Evolutionary conservation across 2,888 invertebrate species (phyloP), one percentile per base, ranked within the genome.

Genomic region (Abscondita cerata): DNA sequence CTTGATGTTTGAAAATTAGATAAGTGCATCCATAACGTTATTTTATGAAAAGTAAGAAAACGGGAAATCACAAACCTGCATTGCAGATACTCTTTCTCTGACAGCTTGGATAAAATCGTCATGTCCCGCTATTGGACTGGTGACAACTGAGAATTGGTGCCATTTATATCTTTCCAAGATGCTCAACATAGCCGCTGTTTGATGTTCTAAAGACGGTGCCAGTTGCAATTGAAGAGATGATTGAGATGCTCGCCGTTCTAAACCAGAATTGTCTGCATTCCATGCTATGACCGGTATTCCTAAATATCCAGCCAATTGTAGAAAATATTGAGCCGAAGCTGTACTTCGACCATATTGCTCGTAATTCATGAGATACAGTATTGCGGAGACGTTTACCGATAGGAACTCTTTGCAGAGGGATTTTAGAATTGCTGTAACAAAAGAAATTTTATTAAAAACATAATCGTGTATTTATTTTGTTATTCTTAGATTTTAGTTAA

Each of bases 241-340:
- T 80, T 95, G 93, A 19, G 94, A 93, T 38, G 93, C 93, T 40
- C 81, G 70, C 18, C 81, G 71, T 68, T 81, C 88, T 61, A 96
- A 85, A 36, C 96, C 97, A 38, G 96, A 95, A 81, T 97, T 97
- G 81, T 98, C 97, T 6, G 96, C 96, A 81, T 97, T 97, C 97
- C 97, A 98, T 6, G 95, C 95, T 72, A 97, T 95, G 53, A 97
- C 95, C 72, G 97, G 97, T 77, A 97, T 95, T 69, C 96, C 96
- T 73, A 96, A 85, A 82, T 96, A 96, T 60, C 94, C 95, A 70
- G 95, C 94, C 75, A 96, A 85, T 83, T 96, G 95, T 69, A 96
- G 86, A 81, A 96, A 94, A 83, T 96, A 96, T 81, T 96, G 95
- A 61, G 95, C 94, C 68, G 95, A 94, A 70, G 95, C 95, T 62